Conservation (phyloP, 35 echinoderm and acorn worm species). For the Apostichopus japonicus region DNA sequence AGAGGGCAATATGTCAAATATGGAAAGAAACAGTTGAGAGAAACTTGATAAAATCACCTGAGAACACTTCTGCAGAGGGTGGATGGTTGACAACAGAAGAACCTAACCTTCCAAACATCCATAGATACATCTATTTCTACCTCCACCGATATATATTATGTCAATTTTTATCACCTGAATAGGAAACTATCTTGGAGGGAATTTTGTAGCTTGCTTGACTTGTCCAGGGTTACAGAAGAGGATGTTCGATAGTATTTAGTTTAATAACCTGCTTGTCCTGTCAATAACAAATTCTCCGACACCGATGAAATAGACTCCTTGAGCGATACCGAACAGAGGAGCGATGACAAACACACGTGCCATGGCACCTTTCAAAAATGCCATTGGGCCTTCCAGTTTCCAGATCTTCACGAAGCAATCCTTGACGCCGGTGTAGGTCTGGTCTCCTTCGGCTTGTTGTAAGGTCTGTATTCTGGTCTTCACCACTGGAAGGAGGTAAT, state of each 20-base stretch:
- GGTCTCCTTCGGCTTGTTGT: conserved; percentile 75
- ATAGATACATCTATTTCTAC: too few relatives aligned
- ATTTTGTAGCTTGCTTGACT: too few relatives aligned
- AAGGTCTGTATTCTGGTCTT: conserved; percentile 91
- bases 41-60: too few relatives aligned
- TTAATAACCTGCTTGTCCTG: conserved; percentile 22
- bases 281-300: conserved; percentile 88
- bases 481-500: conserved; percentile 62
- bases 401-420: conserved; percentile 85
- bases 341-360: conserved; percentile 91
- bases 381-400: conserved; percentile 70
- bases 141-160: too few relatives aligned
- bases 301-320: conserved; percentile 93
- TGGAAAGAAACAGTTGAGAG: too few relatives aligned
- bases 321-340: conserved; percentile 95
- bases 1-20: too few relatives aligned
- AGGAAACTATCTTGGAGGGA: too few relatives aligned
- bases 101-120: too few relatives aligned
- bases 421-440: conserved; percentile 76
- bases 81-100: too few relatives aligned
- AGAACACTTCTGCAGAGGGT: too few relatives aligned
- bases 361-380: conserved; percentile 93
- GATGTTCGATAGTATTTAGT: background rate
- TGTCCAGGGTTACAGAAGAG: too few relatives aligned
- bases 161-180: too few relatives aligned